Conservation (phyloP, 2,797 vertebrate genomes). For the Phyllotis vaccarum region DNA sequence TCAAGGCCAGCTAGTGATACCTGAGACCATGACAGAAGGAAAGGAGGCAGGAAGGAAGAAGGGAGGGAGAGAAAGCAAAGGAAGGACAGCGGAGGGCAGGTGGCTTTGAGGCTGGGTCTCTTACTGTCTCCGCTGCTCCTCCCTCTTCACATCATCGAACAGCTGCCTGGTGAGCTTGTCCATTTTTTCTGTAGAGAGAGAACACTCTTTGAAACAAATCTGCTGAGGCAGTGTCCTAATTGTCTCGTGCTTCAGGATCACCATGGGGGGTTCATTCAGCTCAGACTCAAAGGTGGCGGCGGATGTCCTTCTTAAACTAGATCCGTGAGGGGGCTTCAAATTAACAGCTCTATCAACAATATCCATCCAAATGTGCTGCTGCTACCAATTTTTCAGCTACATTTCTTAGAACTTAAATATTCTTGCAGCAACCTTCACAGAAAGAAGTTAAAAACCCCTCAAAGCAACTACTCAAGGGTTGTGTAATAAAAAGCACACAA, state of each 20-base stretch:
- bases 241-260: background rate
- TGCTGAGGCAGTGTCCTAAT: background rate
- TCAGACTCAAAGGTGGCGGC: background rate
- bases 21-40: background rate
- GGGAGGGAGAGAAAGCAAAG: accelerated
- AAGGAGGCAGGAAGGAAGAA: background rate
- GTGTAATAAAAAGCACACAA: background rate
- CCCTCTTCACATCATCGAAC: slow-evolving; percentile 92
- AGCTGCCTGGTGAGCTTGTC: slow-evolving; percentile 92
- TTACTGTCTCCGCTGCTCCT: slow-evolving; percentile 94
- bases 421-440: background rate
- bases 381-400: background rate
- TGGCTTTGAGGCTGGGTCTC: slow-evolving; percentile 72
- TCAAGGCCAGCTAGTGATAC: background rate
- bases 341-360: background rate
- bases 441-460: background rate
- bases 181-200: slow-evolving; percentile 92
- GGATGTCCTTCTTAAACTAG: background rate
- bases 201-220: slow-evolving; percentile 65
- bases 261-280: background rate
- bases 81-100: background rate
- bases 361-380: background rate
- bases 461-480: background rate
- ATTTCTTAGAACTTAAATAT: background rate
- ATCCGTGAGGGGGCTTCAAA: background rate